These are phyloP conservation scores for Clarias macrocephalus DNA, from an alignment of 2,113 vertebrate genomes.

Conservation along the genomic window DNA sequence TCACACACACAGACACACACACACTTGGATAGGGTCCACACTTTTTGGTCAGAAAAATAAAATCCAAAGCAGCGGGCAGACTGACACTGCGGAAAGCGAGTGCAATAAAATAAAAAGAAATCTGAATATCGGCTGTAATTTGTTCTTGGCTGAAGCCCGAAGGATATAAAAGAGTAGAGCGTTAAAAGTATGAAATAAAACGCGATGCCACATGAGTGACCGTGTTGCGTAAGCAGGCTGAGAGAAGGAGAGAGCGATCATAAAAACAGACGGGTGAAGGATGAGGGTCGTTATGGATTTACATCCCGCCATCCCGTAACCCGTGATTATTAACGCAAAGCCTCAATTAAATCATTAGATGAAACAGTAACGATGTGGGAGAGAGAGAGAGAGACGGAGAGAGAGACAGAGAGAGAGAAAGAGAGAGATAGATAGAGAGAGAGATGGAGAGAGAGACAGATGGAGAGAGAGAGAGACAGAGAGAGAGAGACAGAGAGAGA, in stretches of 20 bases:
- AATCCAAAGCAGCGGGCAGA: background rate
- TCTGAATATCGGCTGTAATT: constrained; percentile 21
- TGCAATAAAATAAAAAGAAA: background rate
- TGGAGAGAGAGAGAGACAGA: too few species aligned
- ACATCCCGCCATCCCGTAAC: background rate
- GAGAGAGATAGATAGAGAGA: too few species aligned
- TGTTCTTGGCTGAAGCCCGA: constrained; percentile 34
- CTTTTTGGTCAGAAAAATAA: background rate
- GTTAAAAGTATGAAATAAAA: background rate
- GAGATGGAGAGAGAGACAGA: too few species aligned
- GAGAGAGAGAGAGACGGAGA: background rate
- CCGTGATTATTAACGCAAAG: constrained; percentile 29
- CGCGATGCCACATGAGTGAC: constrained; percentile 12
- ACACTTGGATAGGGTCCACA: background rate
- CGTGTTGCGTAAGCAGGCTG: background rate
- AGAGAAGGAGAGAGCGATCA: background rate
- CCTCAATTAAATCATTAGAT: constrained; percentile 29
- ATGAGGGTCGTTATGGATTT: constrained; percentile 3
- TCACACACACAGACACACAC: background rate
- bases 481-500: too few species aligned
- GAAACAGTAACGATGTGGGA: constrained; percentile 15
- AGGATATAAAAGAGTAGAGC: background rate
- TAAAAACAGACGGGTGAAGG: constrained; percentile 12
- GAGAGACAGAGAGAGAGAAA: too few species aligned
- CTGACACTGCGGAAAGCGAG: background rate